These are phyloP conservation scores for Stratiomys singularior DNA, from an alignment of 2,888 invertebrate genomes.

Conservation along the genomic window DNA sequence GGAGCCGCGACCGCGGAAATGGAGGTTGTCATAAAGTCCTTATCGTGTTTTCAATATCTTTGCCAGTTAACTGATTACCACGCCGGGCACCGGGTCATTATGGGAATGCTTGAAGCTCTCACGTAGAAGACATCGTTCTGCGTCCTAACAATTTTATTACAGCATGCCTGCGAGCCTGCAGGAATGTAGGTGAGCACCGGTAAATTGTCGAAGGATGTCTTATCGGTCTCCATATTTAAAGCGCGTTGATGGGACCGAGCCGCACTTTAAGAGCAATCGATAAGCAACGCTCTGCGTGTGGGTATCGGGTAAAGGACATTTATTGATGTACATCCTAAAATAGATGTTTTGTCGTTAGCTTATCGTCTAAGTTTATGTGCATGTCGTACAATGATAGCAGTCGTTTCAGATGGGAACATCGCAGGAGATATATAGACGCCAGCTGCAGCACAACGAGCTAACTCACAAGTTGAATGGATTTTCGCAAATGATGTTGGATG, in stretches of 20 bases:
- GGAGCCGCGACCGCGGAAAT: constrained; percentile 17
- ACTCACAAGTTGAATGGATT: neutral
- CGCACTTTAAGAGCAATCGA: constrained; percentile 37
- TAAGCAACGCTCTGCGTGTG: constrained; percentile 26
- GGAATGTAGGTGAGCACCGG: neutral
- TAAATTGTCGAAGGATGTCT: neutral
- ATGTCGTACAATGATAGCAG: constrained; percentile 26
- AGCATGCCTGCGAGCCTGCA: neutral
- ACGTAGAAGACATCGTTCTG: constrained; percentile 29
- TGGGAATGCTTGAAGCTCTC: constrained; percentile 29
- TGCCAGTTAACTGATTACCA: constrained; percentile 33
- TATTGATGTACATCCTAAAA: constrained; percentile 41
- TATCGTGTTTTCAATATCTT: constrained; percentile 34
- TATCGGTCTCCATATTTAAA: constrained; percentile 36
- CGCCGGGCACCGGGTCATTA: constrained; percentile 37
- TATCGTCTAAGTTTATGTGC: constrained; percentile 36
- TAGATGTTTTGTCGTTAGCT: constrained; percentile 41
- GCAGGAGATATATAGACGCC: neutral
- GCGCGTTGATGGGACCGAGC: constrained; percentile 18
- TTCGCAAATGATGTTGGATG: constrained; percentile 18
- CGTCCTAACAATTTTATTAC: constrained; percentile 37
- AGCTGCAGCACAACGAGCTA: constrained; percentile 19
- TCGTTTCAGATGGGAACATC: neutral
- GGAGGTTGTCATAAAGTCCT: constrained; percentile 28
- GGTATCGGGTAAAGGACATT: constrained; percentile 14